Evolutionary conservation across 2,797 vertebrate genomes (phyloP), one percentile per base, ranked within the genome.

Genomic region (Mergus octosetaceus): DNA sequence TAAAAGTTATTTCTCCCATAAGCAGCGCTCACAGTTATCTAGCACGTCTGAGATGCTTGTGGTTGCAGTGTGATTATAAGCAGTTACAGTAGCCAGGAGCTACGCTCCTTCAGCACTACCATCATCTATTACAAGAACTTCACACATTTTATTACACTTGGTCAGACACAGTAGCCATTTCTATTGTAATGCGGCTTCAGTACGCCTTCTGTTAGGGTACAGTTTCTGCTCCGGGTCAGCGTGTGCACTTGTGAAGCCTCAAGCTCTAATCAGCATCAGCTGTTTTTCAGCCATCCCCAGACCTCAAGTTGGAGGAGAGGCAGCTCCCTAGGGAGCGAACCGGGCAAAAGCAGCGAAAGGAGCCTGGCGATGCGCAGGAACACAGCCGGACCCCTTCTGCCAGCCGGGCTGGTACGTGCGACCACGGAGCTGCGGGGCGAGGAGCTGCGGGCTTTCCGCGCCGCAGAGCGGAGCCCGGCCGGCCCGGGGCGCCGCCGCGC

Each of bases 351-450:
- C 6, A 19, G 27, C 28, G 8, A 5, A 19, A 68, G 53, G 1
- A 30, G 34, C 68, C 7, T 32, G 2, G 9, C 38, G 25, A 57
- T 0, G 21, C 8, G 53, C 45, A 30, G 28, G 8, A 64, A 51
- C 10, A 13, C 16, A 49, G 25, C 3, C 22, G 6, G 38, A 32
- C 0, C 21, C 22, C 18, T 24, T 16, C 8, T 3, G 66, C 54
- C 3, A 21, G 4, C 32, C 4, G 2, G 18, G 5, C 47, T 24
- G 3, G 5, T 7, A 1, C 2, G 6, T 11, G 1, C 1, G 34
- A 0, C 5, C 34, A 6, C 43, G 10, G 0, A 0, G 61, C 68
- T 10, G 22, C 5, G 19, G 4, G 32, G 30, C 28, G 21, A 2
- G 28, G 51, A 10, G 24, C 1, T 9, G 19, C 1, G 41, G 39